Evolutionary conservation across 2,797 vertebrate species (phyloP).

Genomic region (Pitangus sulphuratus): DNA sequence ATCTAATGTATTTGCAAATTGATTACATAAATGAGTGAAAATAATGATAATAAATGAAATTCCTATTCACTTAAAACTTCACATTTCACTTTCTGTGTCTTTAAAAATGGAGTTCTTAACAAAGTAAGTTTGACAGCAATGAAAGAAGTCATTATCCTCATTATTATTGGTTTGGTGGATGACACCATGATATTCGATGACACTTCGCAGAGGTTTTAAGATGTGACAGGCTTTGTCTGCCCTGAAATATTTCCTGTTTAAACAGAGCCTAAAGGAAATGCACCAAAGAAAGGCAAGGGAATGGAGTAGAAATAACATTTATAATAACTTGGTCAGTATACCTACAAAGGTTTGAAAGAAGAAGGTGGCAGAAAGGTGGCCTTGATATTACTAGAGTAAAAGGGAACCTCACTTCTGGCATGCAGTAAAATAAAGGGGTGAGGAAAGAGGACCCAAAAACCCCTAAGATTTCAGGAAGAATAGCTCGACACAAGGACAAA

Average conservation of each 20-base stretch:
- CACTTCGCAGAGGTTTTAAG: neutral
- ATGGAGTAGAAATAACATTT: neutral
- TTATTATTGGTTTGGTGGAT: neutral
- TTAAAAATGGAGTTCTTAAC: neutral
- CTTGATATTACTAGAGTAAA: neutral
- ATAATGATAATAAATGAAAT: neutral
- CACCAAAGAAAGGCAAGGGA: neutral
- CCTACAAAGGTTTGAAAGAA: neutral
- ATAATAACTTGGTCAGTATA: neutral
- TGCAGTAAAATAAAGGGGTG: neutral
- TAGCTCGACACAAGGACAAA: neutral
- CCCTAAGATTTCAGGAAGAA: neutral
- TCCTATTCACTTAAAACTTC: neutral
- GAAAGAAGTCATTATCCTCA: slow-evolving; percentile 1
- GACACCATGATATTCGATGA: neutral
- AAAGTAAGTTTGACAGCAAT: slow-evolving; percentile 4
- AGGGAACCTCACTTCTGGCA: neutral
- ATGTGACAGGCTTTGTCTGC: neutral
- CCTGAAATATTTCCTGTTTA: neutral
- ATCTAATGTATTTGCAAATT: neutral
- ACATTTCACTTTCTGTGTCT: neutral
- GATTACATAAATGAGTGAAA: neutral
- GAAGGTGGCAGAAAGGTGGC: neutral
- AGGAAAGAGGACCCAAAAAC: neutral
- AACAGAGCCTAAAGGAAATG: neutral